Evolutionary conservation across 2,113 vertebrate species (phyloP), one percentile per base, ranked within the genome.

Genomic region (Coregonus clupeaformis): DNA sequence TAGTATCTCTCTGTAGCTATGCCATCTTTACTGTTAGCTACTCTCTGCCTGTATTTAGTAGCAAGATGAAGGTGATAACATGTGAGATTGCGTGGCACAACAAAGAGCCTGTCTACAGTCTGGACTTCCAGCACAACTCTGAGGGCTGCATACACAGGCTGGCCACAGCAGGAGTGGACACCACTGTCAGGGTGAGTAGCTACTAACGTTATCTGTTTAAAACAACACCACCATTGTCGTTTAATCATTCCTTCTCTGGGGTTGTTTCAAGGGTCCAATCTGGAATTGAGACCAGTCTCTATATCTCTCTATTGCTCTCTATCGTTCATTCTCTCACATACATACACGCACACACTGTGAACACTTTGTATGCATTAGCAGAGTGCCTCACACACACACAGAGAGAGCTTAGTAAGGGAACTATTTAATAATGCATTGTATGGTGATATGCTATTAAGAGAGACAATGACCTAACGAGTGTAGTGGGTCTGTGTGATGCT

Each of bases 1-100:
- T 49, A 16, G 14, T 14, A 5, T 16, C 3, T 63, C 22, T 7
- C 63, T 29, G 27, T 65, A 29, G 25, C 4, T 16, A 9, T 42
- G 25, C 2, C 7, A 65, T 7, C 13, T 9, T 7, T 47, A 3
- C 1, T 68, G n/a, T 47, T 14, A 2, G 36, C 36, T 42, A 42
- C 5, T 27, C 36, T 22, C 7, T 73, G 1, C 49, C 2, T 3
- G n/a, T 42, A 1, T 52, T 65, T 30, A 66, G 67, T 12, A 27
- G 16, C 66, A 90, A 79, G 49, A 99, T 99, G 98, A 99, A 99
- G 88, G 95, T 99, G 64, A 94, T 97, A 80, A 99, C 98, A 0
- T 97, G 97, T 88, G 97, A 99, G 69, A 99, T 99, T 22, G 96
- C 94, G 0, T 99, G 98, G 98, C 98, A 99, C 76, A 99, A 99